Percentiles rank a stretch among this genome's conserved stretches.
Evolutionary conservation across 1,140 invertebrate genomes (phyloP).

Genomic region (Macrotrachela quadricornifera): DNA sequence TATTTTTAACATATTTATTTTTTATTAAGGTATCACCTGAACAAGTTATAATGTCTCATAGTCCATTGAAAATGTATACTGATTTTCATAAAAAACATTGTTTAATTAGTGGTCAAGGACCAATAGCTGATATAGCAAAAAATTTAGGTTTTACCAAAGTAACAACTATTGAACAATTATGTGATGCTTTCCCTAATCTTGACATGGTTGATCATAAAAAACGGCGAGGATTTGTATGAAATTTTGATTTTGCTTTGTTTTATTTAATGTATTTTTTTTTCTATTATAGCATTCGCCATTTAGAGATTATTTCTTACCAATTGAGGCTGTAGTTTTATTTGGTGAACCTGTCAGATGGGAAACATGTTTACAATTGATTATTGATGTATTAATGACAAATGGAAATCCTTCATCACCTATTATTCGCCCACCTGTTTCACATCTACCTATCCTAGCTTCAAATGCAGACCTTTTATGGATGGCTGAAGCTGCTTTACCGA

Average conservation of each 20-base stretch:
- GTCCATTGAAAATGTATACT: slow-evolving; percentile 42
- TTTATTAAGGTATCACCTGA: slow-evolving; percentile 34
- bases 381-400: slow-evolving; percentile 46
- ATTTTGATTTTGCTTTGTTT: slow-evolving; percentile 9
- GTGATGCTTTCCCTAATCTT: slow-evolving; percentile 39
- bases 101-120: slow-evolving; percentile 47
- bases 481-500: slow-evolving; percentile 27
- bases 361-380: slow-evolving; percentile 37
- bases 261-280: neutral
- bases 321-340: slow-evolving; percentile 29
- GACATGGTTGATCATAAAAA: slow-evolving; percentile 44
- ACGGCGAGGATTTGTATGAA: slow-evolving; percentile 31
- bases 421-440: neutral
- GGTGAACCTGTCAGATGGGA: slow-evolving; percentile 31
- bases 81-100: slow-evolving; percentile 44
- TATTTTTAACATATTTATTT: slow-evolving; percentile 5
- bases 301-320: slow-evolving; percentile 30
- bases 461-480: slow-evolving; percentile 31
- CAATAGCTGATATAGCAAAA: slow-evolving; percentile 40
- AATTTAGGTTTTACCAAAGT: slow-evolving; percentile 46
- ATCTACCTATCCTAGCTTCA: slow-evolving; percentile 27
- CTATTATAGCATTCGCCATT: slow-evolving; percentile 28
- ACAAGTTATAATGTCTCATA: slow-evolving; percentile 49
- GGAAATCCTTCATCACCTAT: slow-evolving; percentile 27
- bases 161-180: slow-evolving; percentile 40